Conservation (phyloP, 2,113 vertebrate species). For the Todiramphus chloris region DNA sequence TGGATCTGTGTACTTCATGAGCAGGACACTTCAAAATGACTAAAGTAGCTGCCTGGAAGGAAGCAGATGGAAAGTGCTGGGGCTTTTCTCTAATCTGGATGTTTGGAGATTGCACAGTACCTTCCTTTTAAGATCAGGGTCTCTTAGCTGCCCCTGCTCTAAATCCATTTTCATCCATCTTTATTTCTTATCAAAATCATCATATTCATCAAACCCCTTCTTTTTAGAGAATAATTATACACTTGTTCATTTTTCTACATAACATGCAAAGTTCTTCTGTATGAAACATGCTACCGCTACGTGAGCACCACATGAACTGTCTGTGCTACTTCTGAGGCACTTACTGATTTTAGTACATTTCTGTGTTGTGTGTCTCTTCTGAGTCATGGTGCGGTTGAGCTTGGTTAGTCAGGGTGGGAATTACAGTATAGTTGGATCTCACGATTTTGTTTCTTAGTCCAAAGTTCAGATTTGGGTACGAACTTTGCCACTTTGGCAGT, state of each 20-base stretch:
- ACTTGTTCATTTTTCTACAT: background rate
- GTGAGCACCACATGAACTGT: background rate
- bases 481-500: background rate
- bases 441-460: background rate
- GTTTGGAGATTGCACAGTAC: background rate
- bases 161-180: background rate
- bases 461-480: background rate
- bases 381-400: background rate
- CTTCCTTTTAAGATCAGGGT: background rate
- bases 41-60: background rate
- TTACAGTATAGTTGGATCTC: background rate
- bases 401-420: background rate
- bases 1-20: background rate
- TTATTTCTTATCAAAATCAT: background rate
- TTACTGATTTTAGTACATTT: background rate
- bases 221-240: background rate
- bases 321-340: background rate
- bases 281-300: rapidly evolving
- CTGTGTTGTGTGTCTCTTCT: background rate
- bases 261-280: background rate
- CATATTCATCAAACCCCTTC: background rate
- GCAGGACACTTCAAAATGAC: background rate
- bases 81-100: background rate
- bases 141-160: background rate
- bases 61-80: background rate